These are phyloP conservation scores for Taurulus bubalis DNA, from an alignment of 2,113 vertebrate genomes.

Conservation along the genomic window DNA sequence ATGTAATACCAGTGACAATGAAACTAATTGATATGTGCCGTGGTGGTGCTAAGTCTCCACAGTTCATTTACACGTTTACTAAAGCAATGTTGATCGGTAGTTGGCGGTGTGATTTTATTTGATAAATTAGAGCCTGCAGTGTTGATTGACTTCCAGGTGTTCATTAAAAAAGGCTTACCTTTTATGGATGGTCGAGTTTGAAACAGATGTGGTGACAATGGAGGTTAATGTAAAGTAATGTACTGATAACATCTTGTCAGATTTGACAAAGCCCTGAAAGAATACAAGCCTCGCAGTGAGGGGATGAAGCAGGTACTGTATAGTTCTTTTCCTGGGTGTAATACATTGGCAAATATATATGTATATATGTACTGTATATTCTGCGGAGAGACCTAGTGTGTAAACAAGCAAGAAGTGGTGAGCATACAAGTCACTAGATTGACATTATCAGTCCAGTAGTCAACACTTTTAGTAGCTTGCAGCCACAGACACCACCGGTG, in stretches of 20 bases:
- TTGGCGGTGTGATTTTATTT: slow-evolving; percentile 34
- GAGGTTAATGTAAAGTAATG: slow-evolving; percentile 4
- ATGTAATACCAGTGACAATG: slow-evolving; percentile 57
- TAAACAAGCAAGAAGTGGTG: too few species aligned
- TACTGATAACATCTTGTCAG: background rate
- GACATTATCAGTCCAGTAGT: too few species aligned
- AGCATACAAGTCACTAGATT: too few species aligned
- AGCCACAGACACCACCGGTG: too few species aligned
- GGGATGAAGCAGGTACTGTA: background rate
- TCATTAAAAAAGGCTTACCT: slow-evolving; percentile 29
- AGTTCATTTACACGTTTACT: slow-evolving; percentile 51
- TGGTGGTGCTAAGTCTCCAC: slow-evolving; percentile 27
- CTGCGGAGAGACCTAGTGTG: too few species aligned
- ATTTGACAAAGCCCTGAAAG: background rate
- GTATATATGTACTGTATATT: too few species aligned
- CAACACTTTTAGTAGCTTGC: too few species aligned
- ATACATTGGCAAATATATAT: too few species aligned
- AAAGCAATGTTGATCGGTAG: slow-evolving; percentile 36
- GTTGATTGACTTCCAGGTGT: slow-evolving; percentile 39
- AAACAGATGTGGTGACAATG: slow-evolving; percentile 19
- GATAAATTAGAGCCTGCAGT: slow-evolving; percentile 5
- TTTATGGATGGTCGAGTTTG: background rate
- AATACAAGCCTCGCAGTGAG: background rate
- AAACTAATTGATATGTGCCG: slow-evolving; percentile 58
- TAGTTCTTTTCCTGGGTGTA: background rate